Conservation (phyloP, 2,113 vertebrate species). For the Gymnarchus niloticus region DNA sequence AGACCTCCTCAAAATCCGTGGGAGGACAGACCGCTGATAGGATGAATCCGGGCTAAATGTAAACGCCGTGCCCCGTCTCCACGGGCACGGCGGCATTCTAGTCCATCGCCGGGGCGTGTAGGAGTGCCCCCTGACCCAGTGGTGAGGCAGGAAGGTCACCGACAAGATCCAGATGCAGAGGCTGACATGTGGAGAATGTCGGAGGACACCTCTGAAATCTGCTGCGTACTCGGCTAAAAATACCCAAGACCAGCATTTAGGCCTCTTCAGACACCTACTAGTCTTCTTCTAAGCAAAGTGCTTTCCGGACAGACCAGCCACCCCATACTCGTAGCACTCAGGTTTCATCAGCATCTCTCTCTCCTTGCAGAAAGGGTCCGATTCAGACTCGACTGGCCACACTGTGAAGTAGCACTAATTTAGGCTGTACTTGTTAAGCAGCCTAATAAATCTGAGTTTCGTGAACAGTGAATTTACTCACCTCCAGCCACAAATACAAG, state of each 20-base stretch:
- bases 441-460: neutral
- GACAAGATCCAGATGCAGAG: neutral
- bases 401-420: too few relatives aligned
- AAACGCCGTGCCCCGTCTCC: slow-evolving; percentile 6
- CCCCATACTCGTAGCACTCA: neutral
- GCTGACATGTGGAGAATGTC: neutral
- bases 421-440: neutral
- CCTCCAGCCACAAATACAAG: neutral
- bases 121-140: neutral
- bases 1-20: neutral
- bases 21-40: neutral
- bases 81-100: neutral
- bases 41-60: neutral
- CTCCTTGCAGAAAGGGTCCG: neutral
- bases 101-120: too few relatives aligned
- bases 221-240: neutral
- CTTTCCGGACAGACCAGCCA: neutral
- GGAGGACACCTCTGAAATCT: neutral
- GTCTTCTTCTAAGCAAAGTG: neutral
- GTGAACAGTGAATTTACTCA: neutral
- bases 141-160: neutral
- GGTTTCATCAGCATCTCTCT: neutral
- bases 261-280: neutral
- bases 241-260: neutral
- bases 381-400: neutral